These are phyloP conservation scores for Pagrus major DNA, from an alignment of 2,113 vertebrate species.

Conservation along the genomic window DNA sequence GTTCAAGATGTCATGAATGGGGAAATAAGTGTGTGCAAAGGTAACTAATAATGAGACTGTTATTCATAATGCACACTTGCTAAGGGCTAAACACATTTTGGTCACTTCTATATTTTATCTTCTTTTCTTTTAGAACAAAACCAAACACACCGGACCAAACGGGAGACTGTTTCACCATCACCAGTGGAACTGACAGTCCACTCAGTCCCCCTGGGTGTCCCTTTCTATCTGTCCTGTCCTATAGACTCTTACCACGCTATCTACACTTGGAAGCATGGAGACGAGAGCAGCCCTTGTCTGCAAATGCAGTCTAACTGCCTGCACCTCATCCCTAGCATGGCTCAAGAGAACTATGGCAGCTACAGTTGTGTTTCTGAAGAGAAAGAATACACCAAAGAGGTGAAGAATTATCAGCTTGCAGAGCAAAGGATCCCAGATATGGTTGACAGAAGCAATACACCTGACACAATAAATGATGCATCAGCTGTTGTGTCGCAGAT, in stretches of 20 bases:
- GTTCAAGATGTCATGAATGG: conserved; percentile 80
- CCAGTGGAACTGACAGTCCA: conserved; percentile 20
- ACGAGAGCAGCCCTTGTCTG: conserved; percentile 65
- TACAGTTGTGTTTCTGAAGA: conserved; percentile 81
- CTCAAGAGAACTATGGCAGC: conserved; percentile 60
- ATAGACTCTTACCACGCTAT: conserved; percentile 83
- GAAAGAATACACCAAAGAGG: conserved; percentile 65
- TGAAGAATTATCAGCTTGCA: conserved; percentile 68
- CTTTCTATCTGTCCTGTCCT: conserved; percentile 84
- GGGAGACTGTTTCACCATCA: conserved; percentile 13
- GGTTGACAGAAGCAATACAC: rapidly evolving
- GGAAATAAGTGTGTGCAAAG: conserved; percentile 69
- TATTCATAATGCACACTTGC: not conserved
- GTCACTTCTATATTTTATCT: not conserved
- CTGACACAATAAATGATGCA: not conserved
- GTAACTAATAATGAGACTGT: conserved; percentile 36
- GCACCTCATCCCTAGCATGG: conserved; percentile 79
- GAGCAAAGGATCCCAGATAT: not conserved
- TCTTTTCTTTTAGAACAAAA: conserved; percentile 36
- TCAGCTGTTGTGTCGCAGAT: not conserved
- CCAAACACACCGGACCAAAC: conserved; percentile 41
- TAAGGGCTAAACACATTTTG: not conserved
- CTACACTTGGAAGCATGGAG: conserved; percentile 79
- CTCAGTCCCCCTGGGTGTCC: conserved; percentile 58
- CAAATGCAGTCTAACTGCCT: conserved; percentile 78